phyloP scores from a whole-genome alignment of 2,797 vertebrate species.

The Pitangus sulphuratus region DNA sequence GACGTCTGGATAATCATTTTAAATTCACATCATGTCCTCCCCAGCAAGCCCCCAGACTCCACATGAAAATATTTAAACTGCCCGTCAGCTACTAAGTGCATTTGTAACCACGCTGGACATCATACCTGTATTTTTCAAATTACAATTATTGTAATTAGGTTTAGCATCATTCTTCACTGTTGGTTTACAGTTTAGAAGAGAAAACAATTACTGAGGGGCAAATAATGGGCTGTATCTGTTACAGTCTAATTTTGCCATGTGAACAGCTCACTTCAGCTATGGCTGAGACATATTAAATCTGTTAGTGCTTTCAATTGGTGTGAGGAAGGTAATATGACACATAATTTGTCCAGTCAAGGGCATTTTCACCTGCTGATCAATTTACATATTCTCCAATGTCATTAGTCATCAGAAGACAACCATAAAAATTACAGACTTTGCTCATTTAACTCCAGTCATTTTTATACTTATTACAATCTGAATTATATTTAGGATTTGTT shows the following conservation, averaged over 20 bases:
- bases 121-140: conserved; percentile 64
- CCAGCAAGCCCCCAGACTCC: conserved; percentile 63
- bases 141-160: conserved; percentile 68
- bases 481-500: conserved; percentile 70
- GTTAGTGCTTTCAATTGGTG: conserved; percentile 69
- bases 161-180: conserved; percentile 60
- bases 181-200: conserved; percentile 67
- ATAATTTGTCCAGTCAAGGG: conserved; percentile 78
- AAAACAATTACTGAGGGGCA: conserved; percentile 72
- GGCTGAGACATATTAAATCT: conserved; percentile 68
- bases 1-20: conserved; percentile 77
- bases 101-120: conserved; percentile 62
- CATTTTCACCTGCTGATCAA: conserved; percentile 79
- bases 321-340: conserved; percentile 71
- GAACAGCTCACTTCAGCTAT: conserved; percentile 70
- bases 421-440: conserved; percentile 66
- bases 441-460: conserved; percentile 62
- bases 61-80: conserved; percentile 75
- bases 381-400: conserved; percentile 76
- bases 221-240: conserved; percentile 72
- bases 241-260: conserved; percentile 68
- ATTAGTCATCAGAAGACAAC: conserved; percentile 71
- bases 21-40: conserved; percentile 79
- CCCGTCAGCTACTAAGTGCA: conserved; percentile 63
- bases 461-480: conserved; percentile 60